Evolutionary conservation across 2,797 vertebrate species (phyloP), one percentile per base, ranked within the genome.

Genomic region (Sebastes flavidus): DNA sequence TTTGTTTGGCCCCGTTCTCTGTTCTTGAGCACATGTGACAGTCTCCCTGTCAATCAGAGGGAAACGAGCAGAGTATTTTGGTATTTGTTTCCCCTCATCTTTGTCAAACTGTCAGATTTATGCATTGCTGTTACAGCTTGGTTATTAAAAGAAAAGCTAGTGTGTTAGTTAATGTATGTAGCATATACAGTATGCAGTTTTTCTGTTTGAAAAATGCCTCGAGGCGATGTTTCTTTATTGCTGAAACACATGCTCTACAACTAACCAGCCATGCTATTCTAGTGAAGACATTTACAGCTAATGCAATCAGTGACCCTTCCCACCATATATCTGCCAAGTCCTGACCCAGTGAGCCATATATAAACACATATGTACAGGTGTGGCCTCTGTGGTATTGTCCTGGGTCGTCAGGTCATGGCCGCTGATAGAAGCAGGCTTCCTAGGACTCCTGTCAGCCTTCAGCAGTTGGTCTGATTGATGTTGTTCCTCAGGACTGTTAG

Each of bases 391-490:
- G 78, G 73, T 75, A 71, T 83, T 80, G 62, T 54, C 11, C 34
- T 6, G 27, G 13, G 69, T 46, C 38, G 0, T 66, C 75, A 59
- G 88, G 88, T 90, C 87, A 86, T 4, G 78, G 88, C 36, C 74
- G 1, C 29, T 38, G 52, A 30, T 46, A 65, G 73, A 88, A 69
- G 62, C 65, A 62, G 13, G 18, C 46, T 20, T 49, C n/a, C 9
- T 12, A 3, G 67, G 79, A 69, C 65, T 78, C 74, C 80, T 88
- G 88, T 80, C 90, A 84, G 81, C 85, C 88, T 91, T 94, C 90
- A 84, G 92, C 93, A 94, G 95, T 91, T 78, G 90, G 83, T 94
- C 94, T 95, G 95, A 95, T 94, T 93, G 95, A 95, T 94, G 94
- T 94, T 94, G 91, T 77, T 84, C 78, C 69, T 74, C 34, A 75